These are phyloP conservation scores for Achroia grisella DNA, from an alignment of 1,140 invertebrate genomes.

Conservation along the genomic window DNA sequence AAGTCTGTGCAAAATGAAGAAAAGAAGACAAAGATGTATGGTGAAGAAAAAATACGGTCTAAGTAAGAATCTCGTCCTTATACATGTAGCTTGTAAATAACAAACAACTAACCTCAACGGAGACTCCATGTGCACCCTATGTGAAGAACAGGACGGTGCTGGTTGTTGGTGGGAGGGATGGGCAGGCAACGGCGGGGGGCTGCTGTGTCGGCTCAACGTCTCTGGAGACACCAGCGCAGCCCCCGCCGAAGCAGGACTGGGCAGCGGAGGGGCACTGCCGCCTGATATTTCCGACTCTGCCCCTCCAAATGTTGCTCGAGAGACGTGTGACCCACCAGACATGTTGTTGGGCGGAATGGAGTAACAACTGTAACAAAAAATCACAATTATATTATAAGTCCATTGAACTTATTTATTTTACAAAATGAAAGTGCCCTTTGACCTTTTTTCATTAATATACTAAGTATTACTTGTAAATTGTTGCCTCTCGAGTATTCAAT, in stretches of 20 bases:
- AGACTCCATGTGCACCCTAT: conserved; percentile 65
- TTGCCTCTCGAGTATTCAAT: too few species aligned
- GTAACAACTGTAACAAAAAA: conserved; percentile 70
- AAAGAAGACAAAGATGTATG: too few species aligned
- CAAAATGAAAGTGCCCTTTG: too few species aligned
- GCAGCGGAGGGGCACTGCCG: conserved; percentile 67
- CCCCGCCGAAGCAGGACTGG: conserved; percentile 81
- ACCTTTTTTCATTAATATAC: too few species aligned
- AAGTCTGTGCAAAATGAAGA: too few species aligned
- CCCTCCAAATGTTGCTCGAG: conserved; percentile 59
- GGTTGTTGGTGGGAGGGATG: conserved; percentile 57
- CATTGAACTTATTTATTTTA: too few species aligned
- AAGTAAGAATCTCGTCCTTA: too few species aligned
- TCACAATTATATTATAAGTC: too few species aligned
- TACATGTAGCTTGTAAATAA: too few species aligned
- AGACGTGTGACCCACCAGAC: conserved; percentile 74
- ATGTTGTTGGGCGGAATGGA: conserved; percentile 76
- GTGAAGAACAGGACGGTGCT: conserved; percentile 66
- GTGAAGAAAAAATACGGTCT: too few species aligned
- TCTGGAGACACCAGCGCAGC: conserved; percentile 84
- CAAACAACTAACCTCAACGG: conserved; percentile 46
- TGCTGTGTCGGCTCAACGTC: conserved; percentile 72
- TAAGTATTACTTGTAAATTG: too few species aligned
- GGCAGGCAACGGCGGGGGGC: conserved; percentile 59
- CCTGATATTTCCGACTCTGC: conserved; percentile 51